Evolutionary conservation across 2,113 vertebrate species (phyloP).

Genomic region (Syngnathus typhle): DNA sequence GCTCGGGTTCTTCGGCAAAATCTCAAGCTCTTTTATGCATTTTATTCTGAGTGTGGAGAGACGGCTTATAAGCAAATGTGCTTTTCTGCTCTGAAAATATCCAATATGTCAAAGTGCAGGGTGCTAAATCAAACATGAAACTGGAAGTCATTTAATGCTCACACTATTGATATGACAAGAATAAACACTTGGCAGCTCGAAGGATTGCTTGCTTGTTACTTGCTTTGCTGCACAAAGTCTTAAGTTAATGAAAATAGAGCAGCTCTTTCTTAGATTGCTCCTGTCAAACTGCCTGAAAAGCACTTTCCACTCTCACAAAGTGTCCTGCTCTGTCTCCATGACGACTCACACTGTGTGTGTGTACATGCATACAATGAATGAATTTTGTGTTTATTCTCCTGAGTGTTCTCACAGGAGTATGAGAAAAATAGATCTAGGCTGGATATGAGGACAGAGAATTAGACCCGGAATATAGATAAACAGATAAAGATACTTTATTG

Average conservation of each 20-base stretch:
- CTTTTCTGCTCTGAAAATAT: neutral
- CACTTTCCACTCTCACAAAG: neutral
- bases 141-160: neutral
- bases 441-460: neutral
- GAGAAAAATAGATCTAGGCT: neutral
- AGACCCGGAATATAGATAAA: neutral
- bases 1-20: too few species aligned
- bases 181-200: neutral
- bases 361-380: neutral
- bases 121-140: neutral
- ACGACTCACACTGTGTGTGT: neutral
- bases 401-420: constrained; percentile 3
- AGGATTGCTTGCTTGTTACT: neutral
- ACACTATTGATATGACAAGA: neutral
- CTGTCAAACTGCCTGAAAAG: neutral
- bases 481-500: neutral
- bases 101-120: constrained; percentile 3
- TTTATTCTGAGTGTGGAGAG: too few species aligned
- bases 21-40: too few species aligned
- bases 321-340: neutral
- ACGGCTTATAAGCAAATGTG: too few species aligned
- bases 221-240: constrained; percentile 1
- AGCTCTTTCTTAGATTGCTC: neutral
- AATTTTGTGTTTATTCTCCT: constrained; percentile 23
- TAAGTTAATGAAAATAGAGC: neutral